Evolutionary conservation across 2,888 invertebrate species (phyloP).

Genomic region (Dermolepida albohirtum): DNA sequence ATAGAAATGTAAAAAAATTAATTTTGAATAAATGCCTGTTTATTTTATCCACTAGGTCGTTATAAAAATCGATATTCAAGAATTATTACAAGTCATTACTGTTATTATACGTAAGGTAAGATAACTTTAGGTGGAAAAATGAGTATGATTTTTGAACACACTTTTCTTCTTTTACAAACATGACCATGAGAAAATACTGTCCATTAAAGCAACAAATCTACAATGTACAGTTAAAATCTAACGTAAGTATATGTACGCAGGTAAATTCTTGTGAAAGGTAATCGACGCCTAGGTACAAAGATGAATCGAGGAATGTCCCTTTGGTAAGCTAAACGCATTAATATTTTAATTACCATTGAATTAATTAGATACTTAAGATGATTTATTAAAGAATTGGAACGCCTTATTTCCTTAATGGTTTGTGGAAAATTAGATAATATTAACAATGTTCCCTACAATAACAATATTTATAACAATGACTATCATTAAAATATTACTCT

Average conservation of each 20-base stretch:
- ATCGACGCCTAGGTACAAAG: slow-evolving; percentile 1
- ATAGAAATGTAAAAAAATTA: no score
- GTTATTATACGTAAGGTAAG: no score
- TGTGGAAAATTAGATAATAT: slow-evolving; percentile 18
- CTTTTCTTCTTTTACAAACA: slow-evolving; percentile 9
- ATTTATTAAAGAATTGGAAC: slow-evolving; percentile 9
- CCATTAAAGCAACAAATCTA: slow-evolving; percentile 12
- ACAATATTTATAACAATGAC: slow-evolving; percentile 5
- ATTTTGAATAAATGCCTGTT: no score
- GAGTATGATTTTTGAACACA: neutral
- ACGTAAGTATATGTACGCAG: neutral
- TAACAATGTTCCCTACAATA: neutral
- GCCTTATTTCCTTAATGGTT: neutral
- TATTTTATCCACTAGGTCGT: no score
- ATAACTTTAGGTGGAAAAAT: no score
- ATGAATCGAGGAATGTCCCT: neutral
- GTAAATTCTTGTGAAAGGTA: slow-evolving; percentile 8
- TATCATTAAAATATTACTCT: slow-evolving; percentile 8
- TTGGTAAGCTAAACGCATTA: neutral
- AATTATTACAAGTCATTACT: no score
- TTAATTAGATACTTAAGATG: slow-evolving; percentile 28
- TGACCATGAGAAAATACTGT: slow-evolving; percentile 8
- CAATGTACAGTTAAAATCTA: slow-evolving; percentile 22
- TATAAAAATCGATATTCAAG: no score
- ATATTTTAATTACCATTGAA: slow-evolving; percentile 33